A percentile compares a stretch with the other conserved stretches of the same genome.
These are phyloP conservation scores for Monochamus alternatus DNA, from an alignment of 2,888 invertebrate species.

Conservation along the genomic window DNA sequence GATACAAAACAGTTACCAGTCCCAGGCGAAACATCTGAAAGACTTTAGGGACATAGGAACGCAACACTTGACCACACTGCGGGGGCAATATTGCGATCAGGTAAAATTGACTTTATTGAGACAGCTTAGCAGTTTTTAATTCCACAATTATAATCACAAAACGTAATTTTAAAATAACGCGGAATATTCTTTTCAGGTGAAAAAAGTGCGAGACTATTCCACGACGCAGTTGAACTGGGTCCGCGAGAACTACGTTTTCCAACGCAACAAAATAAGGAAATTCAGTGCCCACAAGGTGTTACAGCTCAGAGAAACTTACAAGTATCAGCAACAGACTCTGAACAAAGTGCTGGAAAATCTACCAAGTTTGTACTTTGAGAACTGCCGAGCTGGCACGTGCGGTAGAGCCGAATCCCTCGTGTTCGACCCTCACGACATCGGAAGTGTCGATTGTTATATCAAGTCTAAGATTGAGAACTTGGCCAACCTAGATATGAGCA, in stretches of 20 bases:
- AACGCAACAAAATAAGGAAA: conserved; percentile 93
- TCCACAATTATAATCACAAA: background rate
- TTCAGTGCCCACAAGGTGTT: conserved; percentile 95
- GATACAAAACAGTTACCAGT: conserved; percentile 92
- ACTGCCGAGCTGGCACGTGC: conserved; percentile 90
- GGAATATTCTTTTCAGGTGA: conserved; percentile 77
- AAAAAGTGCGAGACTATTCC: conserved; percentile 93
- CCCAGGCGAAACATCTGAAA: conserved; percentile 88
- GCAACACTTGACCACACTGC: conserved; percentile 86
- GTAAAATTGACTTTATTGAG: conserved; percentile 69
- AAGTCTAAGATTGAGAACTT: conserved; percentile 79
- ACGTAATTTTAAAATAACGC: background rate
- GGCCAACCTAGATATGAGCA: conserved; percentile 71
- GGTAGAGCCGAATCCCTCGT: conserved; percentile 84
- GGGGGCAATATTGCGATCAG: conserved; percentile 95
- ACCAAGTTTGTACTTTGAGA: conserved; percentile 92
- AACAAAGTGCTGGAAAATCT: conserved; percentile 95
- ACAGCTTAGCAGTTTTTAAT: background rate
- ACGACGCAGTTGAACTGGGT: conserved; percentile 94
- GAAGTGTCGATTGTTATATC: conserved; percentile 79
- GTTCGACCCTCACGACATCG: conserved; percentile 78
- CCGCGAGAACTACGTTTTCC: conserved; percentile 95
- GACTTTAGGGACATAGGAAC: conserved; percentile 95
- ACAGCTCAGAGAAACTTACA: conserved; percentile 92
- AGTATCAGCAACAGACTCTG: conserved; percentile 95